These are phyloP conservation scores for Umimayanthus kanabou DNA, from an alignment of 92 coral and sea anemone genomes.

Conservation along the genomic window DNA sequence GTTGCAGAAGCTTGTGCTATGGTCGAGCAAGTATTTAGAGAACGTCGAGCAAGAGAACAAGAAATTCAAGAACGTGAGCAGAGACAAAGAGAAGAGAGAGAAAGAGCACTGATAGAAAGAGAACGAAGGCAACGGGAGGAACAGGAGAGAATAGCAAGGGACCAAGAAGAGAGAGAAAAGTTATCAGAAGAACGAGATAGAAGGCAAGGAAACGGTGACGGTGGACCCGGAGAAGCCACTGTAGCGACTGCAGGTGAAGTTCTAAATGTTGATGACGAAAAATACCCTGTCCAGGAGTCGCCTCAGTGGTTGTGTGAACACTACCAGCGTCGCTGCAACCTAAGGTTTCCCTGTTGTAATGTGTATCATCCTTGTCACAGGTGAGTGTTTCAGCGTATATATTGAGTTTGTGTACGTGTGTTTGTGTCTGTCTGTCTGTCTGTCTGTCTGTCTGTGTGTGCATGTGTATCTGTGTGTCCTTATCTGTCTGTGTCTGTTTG, in stretches of 20 bases:
- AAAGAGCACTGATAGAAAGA: too few relatives aligned
- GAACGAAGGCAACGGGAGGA: too few relatives aligned
- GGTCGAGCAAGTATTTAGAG: too few relatives aligned
- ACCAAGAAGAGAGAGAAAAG: too few relatives aligned
- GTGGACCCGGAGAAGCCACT: neutral
- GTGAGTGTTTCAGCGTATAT: neutral
- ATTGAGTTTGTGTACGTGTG: neutral
- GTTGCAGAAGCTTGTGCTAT: too few relatives aligned
- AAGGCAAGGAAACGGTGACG: neutral
- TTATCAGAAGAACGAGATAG: neutral
- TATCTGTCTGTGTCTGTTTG: too few relatives aligned
- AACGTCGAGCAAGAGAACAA: too few relatives aligned
- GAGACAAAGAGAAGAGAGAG: too few relatives aligned
- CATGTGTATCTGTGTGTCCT: too few relatives aligned
- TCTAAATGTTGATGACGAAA: slow-evolving; percentile 5
- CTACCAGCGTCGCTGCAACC: slow-evolving; percentile 76
- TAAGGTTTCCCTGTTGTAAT: slow-evolving; percentile 75
- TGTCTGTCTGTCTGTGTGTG: neutral
- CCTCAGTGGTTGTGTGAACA: slow-evolving; percentile 71
- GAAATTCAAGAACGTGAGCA: too few relatives aligned
- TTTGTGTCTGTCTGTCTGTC: neutral
- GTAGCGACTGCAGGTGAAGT: neutral
- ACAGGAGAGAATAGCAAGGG: too few relatives aligned
- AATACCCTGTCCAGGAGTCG: slow-evolving; percentile 16
- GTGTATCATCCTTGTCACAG: slow-evolving; percentile 81